Evolutionary conservation across 1,140 invertebrate species (phyloP), one percentile per base, ranked within the genome.

Genomic region (Heliconius hermathena): DNA sequence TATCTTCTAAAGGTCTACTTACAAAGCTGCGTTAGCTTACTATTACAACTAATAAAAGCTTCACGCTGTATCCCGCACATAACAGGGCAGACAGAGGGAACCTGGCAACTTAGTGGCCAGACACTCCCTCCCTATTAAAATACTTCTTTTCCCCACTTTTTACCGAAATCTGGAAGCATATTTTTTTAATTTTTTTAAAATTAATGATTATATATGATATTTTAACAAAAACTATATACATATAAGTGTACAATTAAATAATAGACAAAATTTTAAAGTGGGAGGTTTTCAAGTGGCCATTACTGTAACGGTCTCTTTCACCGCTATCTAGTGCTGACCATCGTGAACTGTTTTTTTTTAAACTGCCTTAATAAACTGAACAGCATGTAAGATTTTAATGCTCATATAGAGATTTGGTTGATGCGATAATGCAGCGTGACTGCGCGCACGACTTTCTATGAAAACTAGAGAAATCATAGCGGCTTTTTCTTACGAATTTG

Each of bases 251-350:
- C 41, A 46, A 54, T n/a, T 26, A 66, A 66, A 66, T 66, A 66
- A 66, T 66, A 66, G 60, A 29, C 60, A 66, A 66, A 80, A 76
- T 79, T 77, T 36, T 73, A 78, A 77, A 82, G 60, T 82, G 77
- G 78, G 73, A 80, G 80, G 71, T 85, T 89, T 89, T 84, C 87
- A 85, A 90, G 87, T 83, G 87, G 88, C 89, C 87, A 91, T 91
- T 89, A 93, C 88, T 86, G 80, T 93, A 94, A 93, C 93, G 91
- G 91, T 90, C 77, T 91, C 91, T 94, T 93, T 94, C 91, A 93
- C 91, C 90, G 91, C 89, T 93, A 94, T 94, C 93, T 90, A 73
- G 73, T 26, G 79, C 88, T 92, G 89, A 90, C 88, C 90, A 93
- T 93, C 93, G 83, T 87, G 90, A 88, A 91, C 91, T 90, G 90